phyloP scores from a whole-genome alignment of 2,888 invertebrate species.

The Drosophila acutilabella region DNA sequence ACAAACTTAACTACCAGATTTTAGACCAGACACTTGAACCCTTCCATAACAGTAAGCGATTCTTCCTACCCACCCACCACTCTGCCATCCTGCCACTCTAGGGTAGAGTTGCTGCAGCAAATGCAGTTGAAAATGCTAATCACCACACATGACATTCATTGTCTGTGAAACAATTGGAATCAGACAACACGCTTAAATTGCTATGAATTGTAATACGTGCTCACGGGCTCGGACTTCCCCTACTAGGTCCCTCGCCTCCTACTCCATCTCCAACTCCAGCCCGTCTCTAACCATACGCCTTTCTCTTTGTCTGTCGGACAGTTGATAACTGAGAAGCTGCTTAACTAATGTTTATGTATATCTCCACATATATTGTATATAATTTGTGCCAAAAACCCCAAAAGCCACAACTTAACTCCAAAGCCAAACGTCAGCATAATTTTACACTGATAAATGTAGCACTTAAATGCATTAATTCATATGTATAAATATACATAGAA shows the following conservation, averaged over 20 bases:
- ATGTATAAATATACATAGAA: too few species aligned
- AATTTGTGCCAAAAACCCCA: slow-evolving; percentile 5
- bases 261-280: neutral
- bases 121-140: slow-evolving; percentile 75
- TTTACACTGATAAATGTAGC: slow-evolving; percentile 4
- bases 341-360: slow-evolving; percentile 36
- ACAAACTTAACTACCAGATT: slow-evolving; percentile 45
- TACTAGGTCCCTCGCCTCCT: neutral
- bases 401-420: slow-evolving; percentile 12
- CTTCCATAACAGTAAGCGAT: neutral
- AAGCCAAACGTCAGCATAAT: slow-evolving; percentile 15
- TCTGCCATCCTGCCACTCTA: neutral
- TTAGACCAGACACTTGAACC: slow-evolving; percentile 1
- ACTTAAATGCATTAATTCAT: too few species aligned
- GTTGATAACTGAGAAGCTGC: slow-evolving; percentile 34
- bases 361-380: slow-evolving; percentile 6
- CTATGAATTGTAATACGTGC: slow-evolving; percentile 72
- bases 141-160: slow-evolving; percentile 77
- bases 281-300: neutral
- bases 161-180: slow-evolving; percentile 77
- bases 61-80: neutral
- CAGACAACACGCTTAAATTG: slow-evolving; percentile 63
- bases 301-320: neutral
- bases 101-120: slow-evolving; percentile 9
- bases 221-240: slow-evolving; percentile 20